Evolutionary conservation across 2,797 vertebrate genomes (phyloP), one percentile per base, ranked within the genome.

Genomic region (Toxotes lorentzi): DNA sequence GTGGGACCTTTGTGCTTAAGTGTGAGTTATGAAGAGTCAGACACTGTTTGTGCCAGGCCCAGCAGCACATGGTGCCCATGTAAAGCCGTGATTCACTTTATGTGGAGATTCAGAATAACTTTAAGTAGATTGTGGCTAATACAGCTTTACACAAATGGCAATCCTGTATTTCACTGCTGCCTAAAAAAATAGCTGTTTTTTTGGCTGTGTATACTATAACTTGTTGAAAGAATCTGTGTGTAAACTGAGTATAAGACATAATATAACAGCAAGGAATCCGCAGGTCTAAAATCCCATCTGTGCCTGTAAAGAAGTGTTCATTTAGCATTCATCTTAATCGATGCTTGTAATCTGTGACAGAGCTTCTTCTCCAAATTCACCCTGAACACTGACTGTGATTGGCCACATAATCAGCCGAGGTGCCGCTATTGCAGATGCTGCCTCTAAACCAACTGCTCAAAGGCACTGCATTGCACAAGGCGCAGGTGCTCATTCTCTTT

Each of bases 401-500:
- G 87, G 82, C 75, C 48, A 53, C 11, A 10, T 71, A 69, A 88
- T 82, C 82, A 86, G 76, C 78, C 54, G 83, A 89, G 76, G 75
- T 76, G 82, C 89, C 85, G 83, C 77, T 73, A 81, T 82, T 85
- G 71, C 89, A 92, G 86, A 88, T 90, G 89, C 71, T 50, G 68
- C 68, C 80, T 89, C 80, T 76, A 71, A 68, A 61, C 86, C 87
- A 90, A 90, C 86, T 88, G 78, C 62, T 72, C 23, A 56, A 84
- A 81, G 73, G 73, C 79, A 58, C 63, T 50, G 56, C 59, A 47
- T 75, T 54, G 67, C 60, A 58, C 16, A 60, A 82, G 43, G 71
- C 81, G 40, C 84, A 76, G 83, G 83, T 83, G 87, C 79, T 82
- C 34, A 1, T 57, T 84, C 70, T 80, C 79, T 83, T 82, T 60